Conservation (phyloP, 2,888 invertebrate genomes). For the Ochropleura leucogaster region DNA sequence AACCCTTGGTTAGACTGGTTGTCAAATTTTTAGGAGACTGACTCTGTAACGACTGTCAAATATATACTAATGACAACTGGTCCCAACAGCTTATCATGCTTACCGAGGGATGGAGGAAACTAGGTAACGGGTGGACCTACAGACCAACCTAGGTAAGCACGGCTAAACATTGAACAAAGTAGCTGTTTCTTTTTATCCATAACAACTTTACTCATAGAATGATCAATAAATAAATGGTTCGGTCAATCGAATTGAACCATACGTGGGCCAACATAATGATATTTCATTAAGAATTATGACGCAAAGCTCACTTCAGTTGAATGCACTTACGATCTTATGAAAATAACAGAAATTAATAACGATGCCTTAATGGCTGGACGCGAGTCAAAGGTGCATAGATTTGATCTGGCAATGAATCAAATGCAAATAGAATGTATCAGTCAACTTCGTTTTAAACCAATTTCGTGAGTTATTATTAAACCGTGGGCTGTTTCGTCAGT, state of each 20-base stretch:
- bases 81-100: too few relatives aligned
- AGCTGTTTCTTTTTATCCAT: neutral
- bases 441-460: conserved; percentile 18
- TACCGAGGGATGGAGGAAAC: too few relatives aligned
- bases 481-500: neutral
- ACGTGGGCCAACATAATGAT: conserved; percentile 25
- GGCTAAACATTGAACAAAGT: too few relatives aligned
- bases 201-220: conserved; percentile 6
- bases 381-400: conserved; percentile 31
- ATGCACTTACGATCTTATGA: conserved; percentile 39
- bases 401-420: conserved; percentile 22
- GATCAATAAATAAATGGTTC: conserved; percentile 37
- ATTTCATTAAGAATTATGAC: conserved; percentile 49
- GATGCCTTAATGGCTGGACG: conserved; percentile 19
- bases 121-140: too few relatives aligned
- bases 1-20: too few relatives aligned
- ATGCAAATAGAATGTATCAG: conserved; percentile 12
- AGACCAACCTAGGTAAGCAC: too few relatives aligned
- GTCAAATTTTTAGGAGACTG: too few relatives aligned
- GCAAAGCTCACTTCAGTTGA: conserved; percentile 26
- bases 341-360: conserved; percentile 38
- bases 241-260: conserved; percentile 46
- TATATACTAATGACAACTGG: too few relatives aligned
- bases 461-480: conserved; percentile 22
- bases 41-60: too few relatives aligned